A percentile compares a stretch with the other conserved stretches of the same genome.
These are phyloP conservation scores for Euclidia mi DNA, from an alignment of 2,888 invertebrate species.

Conservation along the genomic window DNA sequence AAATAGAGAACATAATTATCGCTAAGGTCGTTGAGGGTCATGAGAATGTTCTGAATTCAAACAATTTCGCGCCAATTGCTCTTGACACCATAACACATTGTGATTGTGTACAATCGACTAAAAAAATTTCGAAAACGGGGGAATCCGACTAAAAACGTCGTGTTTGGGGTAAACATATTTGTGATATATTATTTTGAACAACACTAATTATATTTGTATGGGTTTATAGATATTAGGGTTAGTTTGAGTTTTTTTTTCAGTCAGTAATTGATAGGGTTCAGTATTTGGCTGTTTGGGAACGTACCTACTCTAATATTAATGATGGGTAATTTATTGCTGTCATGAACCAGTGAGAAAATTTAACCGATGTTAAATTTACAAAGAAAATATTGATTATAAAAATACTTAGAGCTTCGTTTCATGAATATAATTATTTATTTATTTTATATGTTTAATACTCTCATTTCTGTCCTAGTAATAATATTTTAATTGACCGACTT, in stretches of 20 bases:
- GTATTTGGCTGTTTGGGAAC: constrained; percentile 68
- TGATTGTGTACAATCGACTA: constrained; percentile 75
- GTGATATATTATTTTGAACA: constrained; percentile 78
- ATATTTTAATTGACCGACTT: too few relatives aligned
- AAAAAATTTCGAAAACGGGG: constrained; percentile 72
- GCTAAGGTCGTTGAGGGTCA: constrained; percentile 68
- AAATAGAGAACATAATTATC: constrained; percentile 31
- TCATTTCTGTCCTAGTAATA: too few relatives aligned
- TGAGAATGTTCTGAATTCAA: constrained; percentile 68
- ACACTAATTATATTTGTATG: constrained; percentile 89
- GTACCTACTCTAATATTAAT: constrained; percentile 61
- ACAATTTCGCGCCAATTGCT: constrained; percentile 82
- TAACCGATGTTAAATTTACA: constrained; percentile 50
- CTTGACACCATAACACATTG: constrained; percentile 78
- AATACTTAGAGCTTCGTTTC: too few relatives aligned
- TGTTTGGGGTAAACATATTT: constrained; percentile 85
- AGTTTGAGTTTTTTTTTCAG: constrained; percentile 67
- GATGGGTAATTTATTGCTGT: constrained; percentile 65
- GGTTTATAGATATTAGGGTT: constrained; percentile 71
- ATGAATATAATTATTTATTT: too few relatives aligned
- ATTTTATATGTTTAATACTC: too few relatives aligned
- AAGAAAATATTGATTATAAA: too few relatives aligned
- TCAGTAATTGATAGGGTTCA: constrained; percentile 70
- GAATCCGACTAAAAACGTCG: constrained; percentile 83
- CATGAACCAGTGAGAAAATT: constrained; percentile 65